A percentile compares a stretch with the other conserved stretches of the same genome.
These are phyloP conservation scores for Drosophila yakuba DNA, from an alignment of 1,140 invertebrate genomes.

Conservation along the genomic window DNA sequence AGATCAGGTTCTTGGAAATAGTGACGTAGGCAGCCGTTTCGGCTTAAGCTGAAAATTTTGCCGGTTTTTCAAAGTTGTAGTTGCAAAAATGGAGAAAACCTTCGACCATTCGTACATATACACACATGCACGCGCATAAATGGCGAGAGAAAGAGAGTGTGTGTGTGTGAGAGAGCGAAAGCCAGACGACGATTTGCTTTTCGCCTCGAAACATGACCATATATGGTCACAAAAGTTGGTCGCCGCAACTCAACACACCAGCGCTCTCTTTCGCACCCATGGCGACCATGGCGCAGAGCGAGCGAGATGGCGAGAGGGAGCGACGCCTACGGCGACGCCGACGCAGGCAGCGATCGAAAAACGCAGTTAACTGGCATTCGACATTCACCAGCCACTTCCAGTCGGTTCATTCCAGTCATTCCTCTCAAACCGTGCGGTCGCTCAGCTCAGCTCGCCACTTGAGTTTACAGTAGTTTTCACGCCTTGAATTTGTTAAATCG, in stretches of 20 bases:
- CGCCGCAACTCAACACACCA: constrained; percentile 42
- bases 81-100: constrained; percentile 74
- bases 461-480: constrained; percentile 31
- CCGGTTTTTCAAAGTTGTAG: constrained; percentile 50
- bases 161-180: constrained; percentile 64
- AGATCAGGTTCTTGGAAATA: constrained; percentile 16
- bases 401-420: constrained; percentile 76
- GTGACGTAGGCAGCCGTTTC: constrained; percentile 65
- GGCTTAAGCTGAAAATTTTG: constrained; percentile 45
- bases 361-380: constrained; percentile 77
- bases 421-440: constrained; percentile 70
- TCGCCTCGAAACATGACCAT: constrained; percentile 84
- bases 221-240: constrained; percentile 84
- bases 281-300: constrained; percentile 20
- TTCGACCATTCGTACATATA: constrained; percentile 19
- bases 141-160: neutral
- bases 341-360: constrained; percentile 62
- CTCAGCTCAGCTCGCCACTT: constrained; percentile 21
- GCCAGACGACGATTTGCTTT: constrained; percentile 25
- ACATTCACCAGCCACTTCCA: neutral
- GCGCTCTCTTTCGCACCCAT: constrained; percentile 66
- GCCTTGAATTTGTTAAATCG: constrained; percentile 36
- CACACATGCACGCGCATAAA: neutral
- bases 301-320: constrained; percentile 29
- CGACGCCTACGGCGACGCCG: constrained; percentile 33